phyloP scores from a whole-genome alignment of 1,140 invertebrate genomes.

The Littorina saxatilis region DNA sequence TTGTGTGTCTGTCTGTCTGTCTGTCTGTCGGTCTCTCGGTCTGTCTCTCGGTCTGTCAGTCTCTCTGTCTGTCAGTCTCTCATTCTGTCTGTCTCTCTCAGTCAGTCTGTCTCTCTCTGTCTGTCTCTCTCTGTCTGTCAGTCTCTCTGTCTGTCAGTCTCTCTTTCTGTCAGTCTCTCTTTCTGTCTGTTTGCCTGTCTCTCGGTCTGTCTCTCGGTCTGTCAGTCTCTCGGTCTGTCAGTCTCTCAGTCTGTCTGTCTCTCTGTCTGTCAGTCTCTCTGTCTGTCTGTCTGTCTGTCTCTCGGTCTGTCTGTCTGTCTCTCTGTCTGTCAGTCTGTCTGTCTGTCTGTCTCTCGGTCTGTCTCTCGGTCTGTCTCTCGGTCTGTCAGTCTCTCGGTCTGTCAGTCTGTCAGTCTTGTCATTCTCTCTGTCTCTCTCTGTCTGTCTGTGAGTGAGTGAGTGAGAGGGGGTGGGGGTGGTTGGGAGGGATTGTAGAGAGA shows the following conservation, averaged over 20 bases:
- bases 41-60: too few relatives aligned
- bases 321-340: slow-evolving; percentile 13
- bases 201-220: not conserved
- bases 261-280: slow-evolving; percentile 5
- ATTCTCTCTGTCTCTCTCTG: not conserved
- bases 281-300: not conserved
- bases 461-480: too few relatives aligned
- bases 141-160: not conserved
- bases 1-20: too few relatives aligned
- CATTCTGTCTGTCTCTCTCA: too few relatives aligned
- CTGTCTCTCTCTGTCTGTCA: too few relatives aligned
- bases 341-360: slow-evolving; percentile 15
- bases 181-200: not conserved
- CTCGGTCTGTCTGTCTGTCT: not conserved
- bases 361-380: not conserved
- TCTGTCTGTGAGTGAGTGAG: not conserved
- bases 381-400: not conserved
- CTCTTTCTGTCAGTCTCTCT: not conserved
- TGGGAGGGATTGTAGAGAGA: too few relatives aligned
- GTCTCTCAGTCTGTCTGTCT: not conserved
- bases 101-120: too few relatives aligned
- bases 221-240: not conserved
- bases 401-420: not conserved
- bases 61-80: too few relatives aligned
- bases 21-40: too few relatives aligned